phyloP scores from a whole-genome alignment of 2,888 invertebrate species.

The Caenorhabditis virilis region DNA sequence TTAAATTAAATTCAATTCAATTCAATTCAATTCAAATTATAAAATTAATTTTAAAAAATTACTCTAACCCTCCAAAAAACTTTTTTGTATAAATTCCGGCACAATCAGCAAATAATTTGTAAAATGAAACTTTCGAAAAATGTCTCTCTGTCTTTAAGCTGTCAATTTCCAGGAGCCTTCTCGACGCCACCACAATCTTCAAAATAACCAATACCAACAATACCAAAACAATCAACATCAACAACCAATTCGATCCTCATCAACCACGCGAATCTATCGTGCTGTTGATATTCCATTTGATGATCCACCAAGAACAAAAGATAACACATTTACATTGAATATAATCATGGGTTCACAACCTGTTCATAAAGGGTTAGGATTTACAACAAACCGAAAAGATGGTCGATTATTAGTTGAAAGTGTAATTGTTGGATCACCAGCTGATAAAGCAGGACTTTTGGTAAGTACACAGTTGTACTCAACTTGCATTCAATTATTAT shows the following conservation, averaged over 20 bases:
- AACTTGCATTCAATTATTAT: background rate
- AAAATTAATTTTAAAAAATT: too few relatives aligned
- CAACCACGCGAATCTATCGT: constrained; percentile 36
- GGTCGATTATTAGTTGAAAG: constrained; percentile 67
- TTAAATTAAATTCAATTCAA: too few relatives aligned
- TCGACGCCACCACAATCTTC: too few relatives aligned
- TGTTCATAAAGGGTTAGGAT: constrained; percentile 69
- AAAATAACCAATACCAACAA: too few relatives aligned
- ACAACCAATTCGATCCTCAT: constrained; percentile 7
- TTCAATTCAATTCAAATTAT: too few relatives aligned
- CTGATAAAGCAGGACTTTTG: constrained; percentile 46
- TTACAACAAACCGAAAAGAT: constrained; percentile 68
- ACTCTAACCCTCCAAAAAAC: too few relatives aligned
- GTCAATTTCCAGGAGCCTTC: too few relatives aligned
- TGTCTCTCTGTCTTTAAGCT: too few relatives aligned
- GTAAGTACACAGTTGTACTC: constrained; percentile 14
- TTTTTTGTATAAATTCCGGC: too few relatives aligned
- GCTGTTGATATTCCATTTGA: constrained; percentile 55
- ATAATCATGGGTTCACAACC: constrained; percentile 47
- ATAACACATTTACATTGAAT: constrained; percentile 28
- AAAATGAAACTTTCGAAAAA: constrained; percentile 2
- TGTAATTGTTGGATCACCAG: constrained; percentile 68
- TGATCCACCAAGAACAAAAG: constrained; percentile 29
- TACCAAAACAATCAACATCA: constrained; percentile 4
- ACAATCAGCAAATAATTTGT: too few relatives aligned